Conservation (phyloP, 2,797 vertebrate genomes). For the Microhierax caerulescens region DNA sequence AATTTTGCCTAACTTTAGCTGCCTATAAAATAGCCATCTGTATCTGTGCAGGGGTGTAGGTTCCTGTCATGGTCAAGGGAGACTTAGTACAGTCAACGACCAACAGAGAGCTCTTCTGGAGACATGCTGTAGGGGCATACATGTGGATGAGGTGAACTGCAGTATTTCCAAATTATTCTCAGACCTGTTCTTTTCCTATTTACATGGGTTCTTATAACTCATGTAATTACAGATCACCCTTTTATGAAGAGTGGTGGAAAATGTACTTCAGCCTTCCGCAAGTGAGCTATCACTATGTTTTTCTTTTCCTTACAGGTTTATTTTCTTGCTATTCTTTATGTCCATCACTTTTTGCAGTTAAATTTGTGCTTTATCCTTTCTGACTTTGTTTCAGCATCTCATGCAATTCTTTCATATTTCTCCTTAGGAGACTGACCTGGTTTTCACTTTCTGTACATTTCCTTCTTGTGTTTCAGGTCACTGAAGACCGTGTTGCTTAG, state of each 20-base stretch:
- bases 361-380: not conserved
- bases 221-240: not conserved
- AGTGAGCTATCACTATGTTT: not conserved
- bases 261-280: not conserved
- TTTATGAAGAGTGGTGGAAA: not conserved
- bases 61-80: not conserved
- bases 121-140: not conserved
- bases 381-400: not conserved
- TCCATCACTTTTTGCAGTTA: not conserved
- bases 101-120: not conserved
- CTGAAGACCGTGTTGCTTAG: not conserved
- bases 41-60: not conserved
- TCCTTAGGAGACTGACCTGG: not conserved
- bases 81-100: not conserved
- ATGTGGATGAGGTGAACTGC: not conserved
- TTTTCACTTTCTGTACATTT: constrained; percentile 39
- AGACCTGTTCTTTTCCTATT: not conserved
- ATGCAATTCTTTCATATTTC: not conserved
- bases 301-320: not conserved
- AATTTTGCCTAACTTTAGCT: not conserved
- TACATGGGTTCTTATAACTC: not conserved
- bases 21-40: not conserved
- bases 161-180: not conserved
- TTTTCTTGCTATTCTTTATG: not conserved
- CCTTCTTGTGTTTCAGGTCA: constrained; percentile 41